Percentiles rank a stretch among this genome's conserved stretches.
Evolutionary conservation across 2,888 invertebrate genomes (phyloP).

Genomic region (Seladonia tumulorum): DNA sequence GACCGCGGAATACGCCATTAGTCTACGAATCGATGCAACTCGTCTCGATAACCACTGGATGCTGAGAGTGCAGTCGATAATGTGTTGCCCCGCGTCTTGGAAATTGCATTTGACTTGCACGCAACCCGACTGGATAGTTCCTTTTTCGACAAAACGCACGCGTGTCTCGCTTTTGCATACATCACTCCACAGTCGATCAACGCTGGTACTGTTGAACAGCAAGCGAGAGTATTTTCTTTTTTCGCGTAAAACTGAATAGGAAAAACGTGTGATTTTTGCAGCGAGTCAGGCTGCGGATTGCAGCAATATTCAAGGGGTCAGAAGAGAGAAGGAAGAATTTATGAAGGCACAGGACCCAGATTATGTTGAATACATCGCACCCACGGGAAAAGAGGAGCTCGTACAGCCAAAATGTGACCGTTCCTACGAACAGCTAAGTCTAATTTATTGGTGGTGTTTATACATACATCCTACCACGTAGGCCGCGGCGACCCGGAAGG

Average conservation of each 20-base stretch:
- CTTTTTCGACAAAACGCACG: background rate
- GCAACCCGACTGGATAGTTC: no score
- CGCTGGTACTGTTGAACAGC: background rate
- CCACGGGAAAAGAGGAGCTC: constrained; percentile 57
- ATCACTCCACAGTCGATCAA: background rate
- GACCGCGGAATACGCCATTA: constrained; percentile 12
- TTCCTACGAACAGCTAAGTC: constrained; percentile 58
- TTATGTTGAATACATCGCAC: constrained; percentile 62
- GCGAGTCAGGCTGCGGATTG: no score
- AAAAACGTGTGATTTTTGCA: background rate
- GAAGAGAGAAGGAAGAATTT: constrained; percentile 4
- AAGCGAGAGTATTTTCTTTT: background rate
- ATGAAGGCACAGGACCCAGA: constrained; percentile 43
- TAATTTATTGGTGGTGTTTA: constrained; percentile 61
- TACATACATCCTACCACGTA: background rate
- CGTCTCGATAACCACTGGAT: background rate
- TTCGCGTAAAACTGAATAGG: background rate
- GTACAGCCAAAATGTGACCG: constrained; percentile 50
- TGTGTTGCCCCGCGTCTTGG: background rate
- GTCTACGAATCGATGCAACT: background rate
- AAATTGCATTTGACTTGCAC: background rate
- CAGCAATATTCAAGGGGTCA: background rate
- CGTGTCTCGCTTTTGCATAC: background rate
- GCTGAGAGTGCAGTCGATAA: background rate
- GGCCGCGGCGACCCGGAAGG: background rate